Percentiles rank a stretch among this genome's conserved stretches.
phyloP scores from a whole-genome alignment of 1,140 invertebrate species.

The Drosophila baimaii region DNA sequence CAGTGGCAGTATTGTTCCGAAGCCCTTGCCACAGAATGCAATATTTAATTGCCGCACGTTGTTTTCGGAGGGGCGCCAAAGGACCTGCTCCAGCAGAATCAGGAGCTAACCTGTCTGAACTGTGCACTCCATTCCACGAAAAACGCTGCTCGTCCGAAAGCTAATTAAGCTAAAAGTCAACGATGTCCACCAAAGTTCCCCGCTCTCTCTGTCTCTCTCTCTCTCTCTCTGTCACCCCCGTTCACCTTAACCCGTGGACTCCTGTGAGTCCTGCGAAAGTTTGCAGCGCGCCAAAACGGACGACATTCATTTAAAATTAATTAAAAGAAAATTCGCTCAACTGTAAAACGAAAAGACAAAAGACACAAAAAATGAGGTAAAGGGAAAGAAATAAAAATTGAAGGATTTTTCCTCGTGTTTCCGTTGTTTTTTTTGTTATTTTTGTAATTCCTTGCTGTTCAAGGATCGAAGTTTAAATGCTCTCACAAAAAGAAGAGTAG shows the following conservation, averaged over 20 bases:
- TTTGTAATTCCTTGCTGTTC: constrained; percentile 10
- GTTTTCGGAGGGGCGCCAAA: constrained; percentile 1
- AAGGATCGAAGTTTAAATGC: constrained; percentile 55
- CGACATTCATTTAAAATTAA: constrained; percentile 83
- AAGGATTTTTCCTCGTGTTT: constrained; percentile 48
- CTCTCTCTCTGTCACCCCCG: too few relatives aligned
- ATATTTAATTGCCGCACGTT: constrained; percentile 74
- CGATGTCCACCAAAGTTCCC: constrained; percentile 55
- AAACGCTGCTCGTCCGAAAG: constrained; percentile 63
- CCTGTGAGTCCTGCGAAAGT: constrained; percentile 59
- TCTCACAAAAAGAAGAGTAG: constrained; percentile 25
- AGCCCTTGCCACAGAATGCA: constrained; percentile 57
- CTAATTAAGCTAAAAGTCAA: constrained; percentile 83
- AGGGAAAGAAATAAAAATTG: constrained; percentile 55
- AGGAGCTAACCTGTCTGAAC: constrained; percentile 47
- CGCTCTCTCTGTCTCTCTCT: too few relatives aligned
- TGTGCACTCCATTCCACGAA: constrained; percentile 31
- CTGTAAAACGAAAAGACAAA: constrained; percentile 79
- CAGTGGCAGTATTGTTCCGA: constrained; percentile 64
- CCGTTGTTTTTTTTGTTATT: constrained; percentile 6
- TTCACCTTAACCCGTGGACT: constrained; percentile 7
- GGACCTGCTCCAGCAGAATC: constrained; percentile 22
- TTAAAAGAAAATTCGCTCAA: constrained; percentile 83
- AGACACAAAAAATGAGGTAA: constrained; percentile 53
- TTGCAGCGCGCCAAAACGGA: constrained; percentile 75